phyloP scores from a whole-genome alignment of 2,797 vertebrate genomes.

The Phoebastria nigripes region DNA sequence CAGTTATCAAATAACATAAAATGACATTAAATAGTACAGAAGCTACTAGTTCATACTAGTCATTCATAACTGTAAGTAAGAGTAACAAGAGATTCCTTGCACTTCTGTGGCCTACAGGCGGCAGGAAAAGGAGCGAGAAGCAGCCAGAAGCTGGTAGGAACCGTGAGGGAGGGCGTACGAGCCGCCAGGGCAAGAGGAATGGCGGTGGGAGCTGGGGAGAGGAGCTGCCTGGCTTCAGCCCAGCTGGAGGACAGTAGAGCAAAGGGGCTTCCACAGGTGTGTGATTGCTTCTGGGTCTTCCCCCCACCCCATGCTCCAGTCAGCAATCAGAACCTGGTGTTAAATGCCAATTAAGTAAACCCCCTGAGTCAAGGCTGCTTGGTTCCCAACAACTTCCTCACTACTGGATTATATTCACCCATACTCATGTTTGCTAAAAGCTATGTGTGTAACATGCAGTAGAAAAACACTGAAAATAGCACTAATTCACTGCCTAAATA shows the following conservation, averaged over 20 bases:
- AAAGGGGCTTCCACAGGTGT: neutral
- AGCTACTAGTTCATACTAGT: neutral
- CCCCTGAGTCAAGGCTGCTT: neutral
- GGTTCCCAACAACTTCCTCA: neutral
- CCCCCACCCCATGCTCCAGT: too few relatives aligned
- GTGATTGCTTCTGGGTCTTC: neutral
- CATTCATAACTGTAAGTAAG: neutral
- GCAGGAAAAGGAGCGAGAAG: neutral
- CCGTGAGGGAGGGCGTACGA: fast-evolving
- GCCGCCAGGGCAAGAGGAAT: neutral
- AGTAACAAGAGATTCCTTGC: neutral
- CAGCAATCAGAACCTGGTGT: neutral
- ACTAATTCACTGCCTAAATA: neutral
- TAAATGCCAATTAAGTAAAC: neutral
- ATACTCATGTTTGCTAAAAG: neutral
- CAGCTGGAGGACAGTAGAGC: neutral
- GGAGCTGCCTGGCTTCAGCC: neutral
- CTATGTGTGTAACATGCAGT: neutral
- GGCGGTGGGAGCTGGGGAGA: fast-evolving
- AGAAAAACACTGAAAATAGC: neutral
- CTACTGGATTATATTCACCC: neutral
- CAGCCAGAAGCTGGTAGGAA: neutral
- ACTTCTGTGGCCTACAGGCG: neutral
- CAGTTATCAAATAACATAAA: neutral
- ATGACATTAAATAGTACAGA: neutral